phyloP scores from a whole-genome alignment of 2,797 vertebrate species.

The Peromyscus aztecus region DNA sequence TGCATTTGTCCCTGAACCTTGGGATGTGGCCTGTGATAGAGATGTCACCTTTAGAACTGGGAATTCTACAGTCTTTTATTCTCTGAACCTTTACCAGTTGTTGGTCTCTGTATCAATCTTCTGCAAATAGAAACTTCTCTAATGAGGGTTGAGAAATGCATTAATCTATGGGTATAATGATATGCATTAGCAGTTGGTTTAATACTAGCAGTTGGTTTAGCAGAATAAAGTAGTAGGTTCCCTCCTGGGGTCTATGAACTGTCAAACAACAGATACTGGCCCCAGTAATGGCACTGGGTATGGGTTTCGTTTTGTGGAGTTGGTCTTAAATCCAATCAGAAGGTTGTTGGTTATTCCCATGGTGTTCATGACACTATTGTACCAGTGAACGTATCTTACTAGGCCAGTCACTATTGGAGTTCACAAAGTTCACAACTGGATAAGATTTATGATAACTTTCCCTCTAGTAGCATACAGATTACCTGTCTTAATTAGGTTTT shows the following conservation, averaged over 20 bases:
- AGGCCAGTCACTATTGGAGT: neutral
- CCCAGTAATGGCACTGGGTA: neutral
- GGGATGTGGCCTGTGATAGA: neutral
- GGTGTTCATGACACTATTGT: neutral
- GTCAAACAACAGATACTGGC: neutral
- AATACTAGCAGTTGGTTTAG: neutral
- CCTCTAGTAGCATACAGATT: neutral
- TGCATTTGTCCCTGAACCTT: neutral
- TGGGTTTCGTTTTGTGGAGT: neutral
- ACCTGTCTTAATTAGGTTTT: neutral
- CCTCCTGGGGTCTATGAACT: neutral
- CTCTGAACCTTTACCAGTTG: neutral
- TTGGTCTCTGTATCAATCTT: neutral
- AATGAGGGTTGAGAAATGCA: neutral
- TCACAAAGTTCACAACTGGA: neutral
- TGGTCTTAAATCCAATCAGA: neutral
- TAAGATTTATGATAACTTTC: neutral
- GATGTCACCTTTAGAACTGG: neutral
- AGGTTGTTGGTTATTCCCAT: neutral
- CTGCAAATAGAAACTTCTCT: neutral
- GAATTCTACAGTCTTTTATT: neutral
- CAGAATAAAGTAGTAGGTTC: neutral
- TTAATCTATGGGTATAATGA: neutral
- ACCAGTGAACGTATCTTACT: neutral
- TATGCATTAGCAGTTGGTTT: neutral